phyloP scores from a whole-genome alignment of 2,888 invertebrate species.

The Epinotia nisella region DNA sequence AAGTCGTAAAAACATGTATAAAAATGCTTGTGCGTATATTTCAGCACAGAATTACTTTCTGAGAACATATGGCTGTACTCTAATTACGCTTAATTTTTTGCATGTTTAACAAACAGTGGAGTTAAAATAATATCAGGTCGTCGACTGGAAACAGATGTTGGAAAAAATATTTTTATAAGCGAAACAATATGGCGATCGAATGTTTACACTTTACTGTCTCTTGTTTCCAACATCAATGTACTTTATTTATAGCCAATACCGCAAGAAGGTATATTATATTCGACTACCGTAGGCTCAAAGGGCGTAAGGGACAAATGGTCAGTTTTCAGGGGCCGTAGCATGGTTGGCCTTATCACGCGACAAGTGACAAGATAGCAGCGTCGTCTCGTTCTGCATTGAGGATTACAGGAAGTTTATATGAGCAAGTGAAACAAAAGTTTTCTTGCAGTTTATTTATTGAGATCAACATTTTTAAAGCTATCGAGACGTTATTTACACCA shows the following conservation, averaged over 20 bases:
- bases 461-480: too few relatives aligned
- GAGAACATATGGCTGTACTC: slow-evolving; percentile 21
- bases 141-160: slow-evolving; percentile 37
- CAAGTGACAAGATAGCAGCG: too few relatives aligned
- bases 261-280: too few relatives aligned
- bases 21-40: not conserved
- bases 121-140: slow-evolving; percentile 34
- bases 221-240: not conserved
- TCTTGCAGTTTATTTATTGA: too few relatives aligned
- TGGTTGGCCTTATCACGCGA: too few relatives aligned
- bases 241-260: not conserved
- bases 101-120: slow-evolving; percentile 28
- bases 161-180: slow-evolving; percentile 17
- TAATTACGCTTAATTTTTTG: slow-evolving; percentile 10
- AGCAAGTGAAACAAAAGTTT: too few relatives aligned
- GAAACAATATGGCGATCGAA: slow-evolving; percentile 13
- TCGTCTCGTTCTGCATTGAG: too few relatives aligned
- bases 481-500: too few relatives aligned
- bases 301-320: too few relatives aligned
- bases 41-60: slow-evolving; percentile 16
- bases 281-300: too few relatives aligned
- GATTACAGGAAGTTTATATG: too few relatives aligned
- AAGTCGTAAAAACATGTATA: not conserved
- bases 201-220: not conserved
- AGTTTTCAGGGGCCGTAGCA: too few relatives aligned